Conservation (phyloP, 2,888 invertebrate genomes). For the Linnaemya vulpina region DNA sequence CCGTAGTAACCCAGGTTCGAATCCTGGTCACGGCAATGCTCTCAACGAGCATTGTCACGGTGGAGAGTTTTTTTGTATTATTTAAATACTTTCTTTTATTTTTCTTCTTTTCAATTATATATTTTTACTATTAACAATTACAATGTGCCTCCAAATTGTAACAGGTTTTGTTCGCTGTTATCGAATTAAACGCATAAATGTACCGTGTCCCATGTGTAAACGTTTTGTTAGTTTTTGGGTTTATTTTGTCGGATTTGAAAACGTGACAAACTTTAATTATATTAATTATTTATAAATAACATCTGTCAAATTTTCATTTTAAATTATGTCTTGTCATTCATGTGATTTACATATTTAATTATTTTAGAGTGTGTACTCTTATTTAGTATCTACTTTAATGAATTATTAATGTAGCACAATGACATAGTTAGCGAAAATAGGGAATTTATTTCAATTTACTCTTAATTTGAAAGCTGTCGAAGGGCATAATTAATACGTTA, state of each 20-base stretch:
- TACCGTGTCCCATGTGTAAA: not conserved
- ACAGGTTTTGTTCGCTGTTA: not conserved
- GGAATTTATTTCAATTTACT: too few species aligned
- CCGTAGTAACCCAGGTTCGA: conserved; percentile 83
- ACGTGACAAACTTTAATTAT: conserved; percentile 12
- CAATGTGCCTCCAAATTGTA: not conserved
- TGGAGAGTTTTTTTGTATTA: conserved; percentile 39
- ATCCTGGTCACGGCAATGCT: conserved; percentile 80
- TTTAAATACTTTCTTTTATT: not conserved
- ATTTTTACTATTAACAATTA: conserved; percentile 4
- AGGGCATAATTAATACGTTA: too few species aligned
- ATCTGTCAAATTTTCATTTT: conserved; percentile 24
- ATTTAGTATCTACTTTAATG: not conserved
- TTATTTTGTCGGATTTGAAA: conserved; percentile 13
- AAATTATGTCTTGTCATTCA: conserved; percentile 19
- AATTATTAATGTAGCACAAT: too few species aligned
- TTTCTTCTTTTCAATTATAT: too few species aligned
- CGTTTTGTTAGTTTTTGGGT: not conserved
- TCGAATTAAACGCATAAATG: not conserved
- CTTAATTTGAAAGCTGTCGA: too few species aligned
- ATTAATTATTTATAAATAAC: conserved; percentile 30
- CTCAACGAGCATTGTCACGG: conserved; percentile 52
- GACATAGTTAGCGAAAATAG: too few species aligned
- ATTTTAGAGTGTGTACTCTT: not conserved
- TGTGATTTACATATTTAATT: conserved; percentile 31